Percentiles rank a stretch among this genome's conserved stretches.
Conservation (phyloP, 2,113 vertebrate species). For the Charadrius vociferus region DNA sequence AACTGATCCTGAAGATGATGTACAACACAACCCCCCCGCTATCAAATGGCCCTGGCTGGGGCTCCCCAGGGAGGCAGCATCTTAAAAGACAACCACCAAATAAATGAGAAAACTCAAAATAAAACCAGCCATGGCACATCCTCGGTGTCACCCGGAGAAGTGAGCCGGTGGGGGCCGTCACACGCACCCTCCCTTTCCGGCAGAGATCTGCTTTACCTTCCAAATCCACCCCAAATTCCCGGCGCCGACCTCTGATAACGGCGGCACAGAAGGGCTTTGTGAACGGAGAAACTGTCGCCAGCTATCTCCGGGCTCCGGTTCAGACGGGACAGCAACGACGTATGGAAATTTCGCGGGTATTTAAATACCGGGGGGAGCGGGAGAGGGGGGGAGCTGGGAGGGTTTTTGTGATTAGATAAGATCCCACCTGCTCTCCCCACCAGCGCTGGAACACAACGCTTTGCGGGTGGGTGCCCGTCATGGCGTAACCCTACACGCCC, state of each 20-base stretch:
- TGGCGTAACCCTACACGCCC: neutral
- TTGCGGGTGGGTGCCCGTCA: rapidly evolving
- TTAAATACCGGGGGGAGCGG: neutral
- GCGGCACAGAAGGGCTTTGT: neutral
- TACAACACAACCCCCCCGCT: neutral
- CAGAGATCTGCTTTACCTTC: neutral
- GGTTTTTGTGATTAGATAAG: neutral
- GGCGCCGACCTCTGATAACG: neutral
- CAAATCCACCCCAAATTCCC: neutral
- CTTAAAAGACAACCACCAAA: neutral
- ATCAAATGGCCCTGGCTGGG: neutral
- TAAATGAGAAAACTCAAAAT: neutral
- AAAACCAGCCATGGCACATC: neutral
- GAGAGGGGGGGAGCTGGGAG: no score
- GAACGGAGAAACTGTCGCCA: neutral
- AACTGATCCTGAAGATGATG: neutral
- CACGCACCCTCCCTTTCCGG: neutral
- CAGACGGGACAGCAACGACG: neutral
- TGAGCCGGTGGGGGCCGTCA: neutral
- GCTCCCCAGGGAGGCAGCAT: neutral
- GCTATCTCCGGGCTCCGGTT: neutral
- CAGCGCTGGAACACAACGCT: no score
- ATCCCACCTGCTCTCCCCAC: neutral
- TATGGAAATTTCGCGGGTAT: neutral
- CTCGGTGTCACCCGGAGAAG: rapidly evolving